These are phyloP conservation scores for Sebastes nivosus DNA, from an alignment of 2,797 vertebrate species.

Conservation along the genomic window DNA sequence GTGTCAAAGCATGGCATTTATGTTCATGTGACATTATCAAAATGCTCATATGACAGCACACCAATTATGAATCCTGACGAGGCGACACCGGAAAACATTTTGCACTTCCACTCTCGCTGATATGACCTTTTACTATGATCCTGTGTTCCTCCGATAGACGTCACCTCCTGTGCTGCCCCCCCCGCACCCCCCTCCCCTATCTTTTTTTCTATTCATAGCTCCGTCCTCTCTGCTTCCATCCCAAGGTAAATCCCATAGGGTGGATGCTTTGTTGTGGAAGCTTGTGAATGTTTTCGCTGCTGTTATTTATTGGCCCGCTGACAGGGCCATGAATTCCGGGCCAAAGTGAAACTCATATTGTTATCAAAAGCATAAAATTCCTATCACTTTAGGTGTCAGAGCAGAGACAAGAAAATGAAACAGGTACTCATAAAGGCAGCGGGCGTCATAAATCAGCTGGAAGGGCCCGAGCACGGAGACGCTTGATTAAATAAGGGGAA, in stretches of 20 bases:
- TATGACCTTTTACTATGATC: slow-evolving; percentile 72
- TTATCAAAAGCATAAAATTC: slow-evolving; percentile 86
- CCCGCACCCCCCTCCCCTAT: not conserved
- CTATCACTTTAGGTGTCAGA: slow-evolving; percentile 86
- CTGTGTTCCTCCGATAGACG: slow-evolving; percentile 31
- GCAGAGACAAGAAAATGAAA: slow-evolving; percentile 82
- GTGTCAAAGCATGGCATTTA: slow-evolving; percentile 63
- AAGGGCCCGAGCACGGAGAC: slow-evolving; percentile 46
- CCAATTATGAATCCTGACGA: slow-evolving; percentile 66
- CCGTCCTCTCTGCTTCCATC: slow-evolving; percentile 23
- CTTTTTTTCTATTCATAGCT: slow-evolving; percentile 30
- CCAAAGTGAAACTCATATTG: slow-evolving; percentile 84
- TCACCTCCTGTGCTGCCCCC: slow-evolving; percentile 21
- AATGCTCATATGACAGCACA: slow-evolving; percentile 66
- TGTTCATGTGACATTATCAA: slow-evolving; percentile 73
- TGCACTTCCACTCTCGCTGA: slow-evolving; percentile 45
- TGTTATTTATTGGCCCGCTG: slow-evolving; percentile 78
- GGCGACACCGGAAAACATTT: slow-evolving; percentile 54
- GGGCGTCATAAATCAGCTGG: slow-evolving; percentile 72
- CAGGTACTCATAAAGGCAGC: slow-evolving; percentile 84
- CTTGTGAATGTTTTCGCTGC: slow-evolving; percentile 52
- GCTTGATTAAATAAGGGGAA: slow-evolving; percentile 84
- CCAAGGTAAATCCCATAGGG: slow-evolving; percentile 56
- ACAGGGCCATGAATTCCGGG: slow-evolving; percentile 77
- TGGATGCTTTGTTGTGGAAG: slow-evolving; percentile 52